Evolutionary conservation across 2,888 invertebrate species (phyloP).

Genomic region (Rapana venosa): DNA sequence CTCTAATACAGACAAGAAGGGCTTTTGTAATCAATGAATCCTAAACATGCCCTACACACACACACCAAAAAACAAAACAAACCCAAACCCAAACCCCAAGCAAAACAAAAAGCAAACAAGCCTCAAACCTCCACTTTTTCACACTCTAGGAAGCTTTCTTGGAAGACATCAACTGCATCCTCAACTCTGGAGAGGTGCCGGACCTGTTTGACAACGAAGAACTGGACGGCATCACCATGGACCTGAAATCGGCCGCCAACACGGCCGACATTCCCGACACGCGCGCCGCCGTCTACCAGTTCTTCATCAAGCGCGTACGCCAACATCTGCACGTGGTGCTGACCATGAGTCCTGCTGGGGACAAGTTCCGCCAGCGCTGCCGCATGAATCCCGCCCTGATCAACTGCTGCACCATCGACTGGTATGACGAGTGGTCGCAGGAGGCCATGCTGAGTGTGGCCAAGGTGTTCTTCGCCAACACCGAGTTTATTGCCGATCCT

Average conservation of each 20-base stretch:
- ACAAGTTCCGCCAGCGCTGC: conserved; percentile 75
- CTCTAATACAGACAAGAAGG: too few relatives aligned
- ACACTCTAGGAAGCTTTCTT: conserved; percentile 75
- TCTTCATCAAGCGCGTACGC: conserved; percentile 75
- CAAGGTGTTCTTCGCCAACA: conserved; percentile 75
- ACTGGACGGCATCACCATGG: conserved; percentile 76
- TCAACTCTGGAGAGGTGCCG: conserved; percentile 78
- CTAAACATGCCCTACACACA: too few relatives aligned
- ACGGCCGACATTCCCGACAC: conserved; percentile 76
- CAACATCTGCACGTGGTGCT: conserved; percentile 76
- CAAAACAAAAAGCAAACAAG: too few relatives aligned
- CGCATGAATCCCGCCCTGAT: conserved; percentile 78
- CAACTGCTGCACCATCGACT: conserved; percentile 78
- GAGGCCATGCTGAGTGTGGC: conserved; percentile 77
- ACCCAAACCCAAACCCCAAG: too few relatives aligned
- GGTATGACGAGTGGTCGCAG: conserved; percentile 77
- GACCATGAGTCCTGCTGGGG: conserved; percentile 77
- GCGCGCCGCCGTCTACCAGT: conserved; percentile 72
- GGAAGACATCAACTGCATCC: conserved; percentile 78
- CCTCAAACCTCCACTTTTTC: too few relatives aligned
- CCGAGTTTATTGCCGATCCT: conserved; percentile 72
- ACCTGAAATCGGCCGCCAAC: conserved; percentile 75
- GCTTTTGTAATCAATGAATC: too few relatives aligned
- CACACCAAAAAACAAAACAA: too few relatives aligned
- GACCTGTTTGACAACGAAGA: conserved; percentile 78